A percentile compares a stretch with the other conserved stretches of the same genome.
These are phyloP conservation scores for Tetrao urogallus DNA, from an alignment of 2,113 vertebrate species.

Conservation along the genomic window DNA sequence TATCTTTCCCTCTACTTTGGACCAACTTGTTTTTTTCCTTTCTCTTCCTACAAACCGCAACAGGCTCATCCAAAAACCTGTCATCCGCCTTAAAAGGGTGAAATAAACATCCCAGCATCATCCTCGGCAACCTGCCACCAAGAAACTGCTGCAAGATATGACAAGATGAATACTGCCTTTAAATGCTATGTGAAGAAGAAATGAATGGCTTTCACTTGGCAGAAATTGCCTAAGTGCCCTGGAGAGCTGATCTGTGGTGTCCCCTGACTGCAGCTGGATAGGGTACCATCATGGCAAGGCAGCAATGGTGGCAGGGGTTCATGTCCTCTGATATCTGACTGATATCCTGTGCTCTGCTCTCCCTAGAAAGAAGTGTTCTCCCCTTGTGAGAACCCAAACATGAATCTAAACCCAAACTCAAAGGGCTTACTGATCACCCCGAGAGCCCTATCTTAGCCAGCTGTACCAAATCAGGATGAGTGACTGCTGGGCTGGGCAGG, in stretches of 20 bases:
- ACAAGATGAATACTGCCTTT: slow-evolving; percentile 41
- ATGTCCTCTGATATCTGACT: not conserved
- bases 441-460: rapidly evolving
- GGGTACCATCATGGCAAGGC: not conserved
- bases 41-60: not conserved
- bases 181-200: not conserved
- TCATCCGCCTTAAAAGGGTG: slow-evolving; percentile 33
- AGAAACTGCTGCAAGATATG: slow-evolving; percentile 60
- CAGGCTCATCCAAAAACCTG: slow-evolving; percentile 54
- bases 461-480: not conserved
- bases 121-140: slow-evolving; percentile 37
- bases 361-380: not conserved
- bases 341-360: not conserved
- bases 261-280: not conserved
- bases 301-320: not conserved
- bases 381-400: not conserved
- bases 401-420: not conserved
- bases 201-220: not conserved
- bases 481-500: not conserved
- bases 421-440: not conserved
- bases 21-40: slow-evolving; percentile 36
- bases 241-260: not conserved
- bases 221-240: rapidly evolving
- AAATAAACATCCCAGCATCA: slow-evolving; percentile 63
- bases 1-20: not conserved